Evolutionary conservation across 2,113 vertebrate genomes (phyloP).

Genomic region (Merops nubicus): DNA sequence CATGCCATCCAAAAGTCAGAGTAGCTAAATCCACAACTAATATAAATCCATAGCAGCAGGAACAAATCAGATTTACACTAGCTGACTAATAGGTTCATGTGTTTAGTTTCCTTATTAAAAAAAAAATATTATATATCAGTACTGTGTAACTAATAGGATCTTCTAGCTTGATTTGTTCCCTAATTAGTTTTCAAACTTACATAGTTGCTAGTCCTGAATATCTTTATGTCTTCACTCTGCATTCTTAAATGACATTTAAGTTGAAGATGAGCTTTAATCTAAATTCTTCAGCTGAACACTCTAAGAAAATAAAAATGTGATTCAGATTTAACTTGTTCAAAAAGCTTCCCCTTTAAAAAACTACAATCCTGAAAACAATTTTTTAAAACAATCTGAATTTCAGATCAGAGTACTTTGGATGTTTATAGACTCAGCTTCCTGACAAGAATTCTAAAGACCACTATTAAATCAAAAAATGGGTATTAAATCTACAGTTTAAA

Average conservation of each 20-base stretch:
- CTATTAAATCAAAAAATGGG: background rate
- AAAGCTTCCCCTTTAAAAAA: background rate
- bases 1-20: background rate
- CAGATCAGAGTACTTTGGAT: background rate
- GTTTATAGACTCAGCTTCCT: background rate
- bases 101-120: background rate
- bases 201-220: background rate
- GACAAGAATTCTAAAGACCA: background rate
- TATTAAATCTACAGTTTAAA: background rate
- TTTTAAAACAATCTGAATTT: background rate
- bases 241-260: background rate
- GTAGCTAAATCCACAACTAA: background rate
- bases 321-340: background rate
- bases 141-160: background rate
- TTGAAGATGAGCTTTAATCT: background rate
- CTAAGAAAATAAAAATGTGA: background rate
- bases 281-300: background rate
- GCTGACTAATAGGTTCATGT: background rate
- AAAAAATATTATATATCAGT: background rate
- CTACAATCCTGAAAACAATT: background rate
- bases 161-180: background rate
- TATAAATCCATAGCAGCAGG: background rate
- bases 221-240: background rate
- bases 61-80: background rate
- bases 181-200: constrained; percentile 21